Base-by-base conservation (phyloP, 2,888 invertebrate species). In the Euproctis similis region DNA sequence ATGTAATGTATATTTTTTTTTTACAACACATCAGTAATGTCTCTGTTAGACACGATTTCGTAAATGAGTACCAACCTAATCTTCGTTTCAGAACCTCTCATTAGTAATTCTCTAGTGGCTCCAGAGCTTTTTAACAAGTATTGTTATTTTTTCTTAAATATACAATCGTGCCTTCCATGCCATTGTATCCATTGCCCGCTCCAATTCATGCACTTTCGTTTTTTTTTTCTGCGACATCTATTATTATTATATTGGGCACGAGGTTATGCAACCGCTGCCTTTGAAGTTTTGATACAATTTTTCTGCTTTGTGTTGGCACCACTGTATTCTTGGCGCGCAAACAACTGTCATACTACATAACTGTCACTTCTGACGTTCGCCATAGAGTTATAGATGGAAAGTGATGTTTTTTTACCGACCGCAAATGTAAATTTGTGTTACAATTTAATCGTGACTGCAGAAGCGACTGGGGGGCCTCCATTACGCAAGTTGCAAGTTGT, bases 271-370 rank as follows among this genome's bases (percentile, higher is more conserved):
- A 82, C 69, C 66, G 39, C 69, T 61, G 62, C 63, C 66, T 78
- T 71, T 72, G 66, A 65, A 73, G 75, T 76, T 81, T 82, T 82
- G 80, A 81, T 82, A 82, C 81, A 73, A 82, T 82, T 82, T 81
- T 81, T 74, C 61, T 65, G 68, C 68, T 73, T 75, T 73, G 68
- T 71, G 57, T 61, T 53, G 35, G 29, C 29, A 47, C 60, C 47
- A 35, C 5, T 31, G 40, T 39, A 32, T 2, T 26, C 19, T 44
- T 44, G 42, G 28, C 48, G n/a, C 30, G 32, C 25, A 13, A 21
- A 21, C 26, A 42, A 25, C 4, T 11, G 34, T 22, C 35, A 41
- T 46, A 17, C 30, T 35, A 33, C 40, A 43, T 60, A 46, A 34
- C n/a, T 6, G 4, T 14, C 6, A 6, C 6, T 14, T 4, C 14